Base-by-base conservation (phyloP, 1,140 invertebrate genomes). In the Rhyacophila brunnea region DNA sequence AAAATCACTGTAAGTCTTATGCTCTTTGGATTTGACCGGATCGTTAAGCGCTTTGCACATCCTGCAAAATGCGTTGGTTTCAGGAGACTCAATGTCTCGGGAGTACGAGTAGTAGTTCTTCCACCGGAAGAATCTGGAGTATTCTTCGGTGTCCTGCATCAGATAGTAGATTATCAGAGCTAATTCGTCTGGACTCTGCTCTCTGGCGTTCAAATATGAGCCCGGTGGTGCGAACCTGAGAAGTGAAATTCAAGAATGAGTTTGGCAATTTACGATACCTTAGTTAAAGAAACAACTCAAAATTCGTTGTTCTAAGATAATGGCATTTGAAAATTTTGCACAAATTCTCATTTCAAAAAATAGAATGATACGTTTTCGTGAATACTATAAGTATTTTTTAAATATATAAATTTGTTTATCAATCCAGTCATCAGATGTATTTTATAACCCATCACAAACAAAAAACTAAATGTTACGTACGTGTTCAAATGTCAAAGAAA, bases 1-100 rank as follows among this genome's bases (percentile, higher is more conserved):
- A n/a, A 62, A 45, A 20, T 62, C 28, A 0, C 9, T 38, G 13
- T 57, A 57, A 19, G 32, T 17, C 34, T 50, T 44, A 9, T 40
- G 18, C 15, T 43, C 23, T 1, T 19, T 15, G 32, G 57, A 36
- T 42, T 32, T 62, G 10, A 32, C 32, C 1, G 46, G 40, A 28
- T 57, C 53, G 40, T 62, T 44, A 10, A 62, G 38, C 1, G 60
- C 60, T 40, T 38, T 52, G 54, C 60, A 62, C 40, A 62, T 28
- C 17, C 48, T 44, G 35, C 60, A 62, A 18, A 40, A 40, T n/a
- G 60, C 47, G 13, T 18, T 13, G 0, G 60, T 51, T 13, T 62
- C 53, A 2, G 52, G 47, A 5, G 47, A 51, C 32, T 62, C 60
- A 15, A 57, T 40, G 13, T 62, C 60, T 40, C 54, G 28, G 20